Evolutionary conservation across 2,888 invertebrate species (phyloP).

Genomic region (Orthonevra nobilis): DNA sequence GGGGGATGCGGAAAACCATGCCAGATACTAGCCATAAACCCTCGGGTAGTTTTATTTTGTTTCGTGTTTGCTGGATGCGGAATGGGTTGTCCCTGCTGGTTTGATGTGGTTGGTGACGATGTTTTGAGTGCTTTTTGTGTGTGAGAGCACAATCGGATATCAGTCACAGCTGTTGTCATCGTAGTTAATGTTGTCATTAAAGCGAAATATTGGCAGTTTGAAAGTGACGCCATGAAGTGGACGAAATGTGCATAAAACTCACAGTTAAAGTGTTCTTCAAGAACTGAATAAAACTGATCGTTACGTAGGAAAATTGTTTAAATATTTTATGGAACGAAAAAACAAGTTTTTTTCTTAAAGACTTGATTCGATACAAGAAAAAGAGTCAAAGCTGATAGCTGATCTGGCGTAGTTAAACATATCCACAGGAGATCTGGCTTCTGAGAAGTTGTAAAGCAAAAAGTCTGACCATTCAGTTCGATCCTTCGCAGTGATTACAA

Average conservation of each 20-base stretch:
- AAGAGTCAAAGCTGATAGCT: too few species aligned
- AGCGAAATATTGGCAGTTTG: conserved; percentile 30
- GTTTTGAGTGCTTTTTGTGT: conserved; percentile 11
- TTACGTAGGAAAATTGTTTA: too few species aligned
- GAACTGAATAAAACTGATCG: too few species aligned
- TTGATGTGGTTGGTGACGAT: conserved; percentile 12
- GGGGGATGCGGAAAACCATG: background rate
- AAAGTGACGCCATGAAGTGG: background rate
- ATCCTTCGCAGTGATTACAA: too few species aligned
- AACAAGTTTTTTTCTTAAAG: too few species aligned
- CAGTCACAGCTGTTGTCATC: conserved; percentile 40
- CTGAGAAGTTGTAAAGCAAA: too few species aligned
- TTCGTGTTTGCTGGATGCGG: conserved; percentile 4
- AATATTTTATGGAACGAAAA: too few species aligned
- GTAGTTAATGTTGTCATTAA: conserved; percentile 47
- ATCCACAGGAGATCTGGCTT: too few species aligned
- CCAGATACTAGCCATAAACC: conserved; percentile 12
- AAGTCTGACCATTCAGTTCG: too few species aligned
- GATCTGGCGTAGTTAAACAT: too few species aligned
- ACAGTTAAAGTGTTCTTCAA: too few species aligned
- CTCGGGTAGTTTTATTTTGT: conserved; percentile 12
- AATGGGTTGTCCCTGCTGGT: conserved; percentile 10
- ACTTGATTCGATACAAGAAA: too few species aligned
- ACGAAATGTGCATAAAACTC: conserved; percentile 9
- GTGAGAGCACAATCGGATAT: background rate